A percentile compares a stretch with the other conserved stretches of the same genome.
Conservation (phyloP, 2,113 vertebrate genomes). For the Prunella fulvescens region DNA sequence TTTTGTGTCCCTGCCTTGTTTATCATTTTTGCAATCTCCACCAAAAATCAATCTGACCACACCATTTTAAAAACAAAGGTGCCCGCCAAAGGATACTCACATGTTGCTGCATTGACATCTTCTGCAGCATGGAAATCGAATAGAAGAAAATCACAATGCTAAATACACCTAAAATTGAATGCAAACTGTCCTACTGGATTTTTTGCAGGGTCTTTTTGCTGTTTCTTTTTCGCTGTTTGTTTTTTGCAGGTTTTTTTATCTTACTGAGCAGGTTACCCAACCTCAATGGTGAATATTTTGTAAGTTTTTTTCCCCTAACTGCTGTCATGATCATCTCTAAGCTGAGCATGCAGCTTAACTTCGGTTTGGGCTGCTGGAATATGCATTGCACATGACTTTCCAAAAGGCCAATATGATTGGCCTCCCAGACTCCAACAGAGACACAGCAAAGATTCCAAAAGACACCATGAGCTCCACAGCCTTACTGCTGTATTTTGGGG, state of each 20-base stretch:
- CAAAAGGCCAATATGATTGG: fast-evolving
- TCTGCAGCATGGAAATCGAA: not conserved
- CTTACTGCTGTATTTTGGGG: not conserved
- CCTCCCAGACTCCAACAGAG: not conserved
- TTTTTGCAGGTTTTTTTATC: not conserved
- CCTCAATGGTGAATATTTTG: not conserved
- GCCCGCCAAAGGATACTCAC: not conserved
- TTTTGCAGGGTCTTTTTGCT: not conserved
- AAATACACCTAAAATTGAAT: conserved; percentile 7
- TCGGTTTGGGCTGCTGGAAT: not conserved
- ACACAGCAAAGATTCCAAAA: not conserved
- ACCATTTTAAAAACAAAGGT: not conserved
- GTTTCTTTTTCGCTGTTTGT: not conserved
- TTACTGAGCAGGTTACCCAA: not conserved
- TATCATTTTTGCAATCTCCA: not conserved
- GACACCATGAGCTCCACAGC: not conserved
- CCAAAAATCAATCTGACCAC: not conserved
- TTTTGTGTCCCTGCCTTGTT: not conserved
- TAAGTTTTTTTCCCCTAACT: not conserved
- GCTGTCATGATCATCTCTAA: not conserved
- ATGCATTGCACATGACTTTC: not conserved
- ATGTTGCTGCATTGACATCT: not conserved
- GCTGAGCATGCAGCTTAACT: not conserved
- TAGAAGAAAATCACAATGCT: not conserved
- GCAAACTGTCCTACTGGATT: not conserved